phyloP scores from a whole-genome alignment of 2,113 vertebrate species.

The Myocastor coypus region DNA sequence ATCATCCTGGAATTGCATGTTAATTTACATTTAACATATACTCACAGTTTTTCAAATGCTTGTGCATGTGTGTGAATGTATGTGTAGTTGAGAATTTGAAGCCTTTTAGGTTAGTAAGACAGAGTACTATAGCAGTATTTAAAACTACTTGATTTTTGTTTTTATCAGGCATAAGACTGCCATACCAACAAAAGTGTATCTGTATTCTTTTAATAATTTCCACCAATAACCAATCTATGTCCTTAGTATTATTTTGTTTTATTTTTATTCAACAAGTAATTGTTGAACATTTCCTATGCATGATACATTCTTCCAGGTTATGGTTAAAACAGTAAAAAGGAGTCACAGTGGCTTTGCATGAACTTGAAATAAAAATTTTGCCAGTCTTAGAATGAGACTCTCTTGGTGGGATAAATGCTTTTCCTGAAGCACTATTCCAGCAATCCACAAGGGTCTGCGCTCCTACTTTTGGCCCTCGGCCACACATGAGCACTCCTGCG shows the following conservation, averaged over 20 bases:
- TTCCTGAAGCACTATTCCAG: neutral
- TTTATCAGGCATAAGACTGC: neutral
- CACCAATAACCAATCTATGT: neutral
- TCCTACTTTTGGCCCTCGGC: neutral
- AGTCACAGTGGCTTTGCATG: neutral
- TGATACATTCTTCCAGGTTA: neutral
- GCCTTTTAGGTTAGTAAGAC: neutral
- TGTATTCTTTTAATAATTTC: conserved; percentile 26
- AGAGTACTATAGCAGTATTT: neutral
- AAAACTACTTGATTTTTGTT: conserved; percentile 6
- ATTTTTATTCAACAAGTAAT: neutral
- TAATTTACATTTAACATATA: neutral
- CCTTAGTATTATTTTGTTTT: neutral
- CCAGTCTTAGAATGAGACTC: neutral
- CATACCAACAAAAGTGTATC: neutral
- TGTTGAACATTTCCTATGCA: neutral
- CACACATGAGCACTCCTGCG: too few species aligned
- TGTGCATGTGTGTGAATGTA: neutral
- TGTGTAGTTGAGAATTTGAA: conserved; percentile 25
- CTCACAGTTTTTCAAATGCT: neutral
- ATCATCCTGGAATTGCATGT: conserved; percentile 56
- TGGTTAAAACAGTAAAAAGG: neutral
- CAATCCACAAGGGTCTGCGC: neutral
- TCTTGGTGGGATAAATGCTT: neutral
- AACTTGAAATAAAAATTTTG: conserved; percentile 11